Evolutionary conservation across 2,888 invertebrate genomes (phyloP).

Genomic region (Torymus auratus): DNA sequence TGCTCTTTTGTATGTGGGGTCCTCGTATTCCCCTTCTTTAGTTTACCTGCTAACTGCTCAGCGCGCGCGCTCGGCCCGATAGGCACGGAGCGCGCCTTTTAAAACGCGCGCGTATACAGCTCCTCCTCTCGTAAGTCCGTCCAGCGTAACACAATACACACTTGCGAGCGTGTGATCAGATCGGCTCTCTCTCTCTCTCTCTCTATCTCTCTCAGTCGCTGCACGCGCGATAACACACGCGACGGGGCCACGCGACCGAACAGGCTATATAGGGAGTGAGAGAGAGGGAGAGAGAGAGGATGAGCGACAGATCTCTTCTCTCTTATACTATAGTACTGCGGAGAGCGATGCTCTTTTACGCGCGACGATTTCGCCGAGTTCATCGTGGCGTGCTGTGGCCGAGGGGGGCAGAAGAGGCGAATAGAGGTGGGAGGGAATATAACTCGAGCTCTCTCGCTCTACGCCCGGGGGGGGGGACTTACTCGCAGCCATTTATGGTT

Average conservation of each 20-base stretch:
- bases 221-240: slow-evolving; percentile 31
- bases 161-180: slow-evolving; percentile 34
- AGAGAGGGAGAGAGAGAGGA: neutral
- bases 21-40: slow-evolving; percentile 66
- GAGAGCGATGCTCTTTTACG: slow-evolving; percentile 36
- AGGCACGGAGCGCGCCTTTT: neutral
- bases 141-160: slow-evolving; percentile 15
- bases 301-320: neutral
- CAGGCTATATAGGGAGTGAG: too few species aligned
- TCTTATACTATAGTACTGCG: neutral
- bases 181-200: slow-evolving; percentile 1
- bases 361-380: neutral
- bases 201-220: slow-evolving; percentile 6
- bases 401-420: neutral
- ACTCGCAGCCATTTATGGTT: slow-evolving; percentile 98
- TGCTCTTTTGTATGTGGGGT: slow-evolving; percentile 54
- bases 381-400: neutral
- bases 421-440: too few species aligned
- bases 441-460: too few species aligned
- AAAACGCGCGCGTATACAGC: neutral
- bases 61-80: neutral
- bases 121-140: neutral
- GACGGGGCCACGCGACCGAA: neutral
- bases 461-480: slow-evolving; percentile 69
- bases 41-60: slow-evolving; percentile 22